Evolutionary conservation across 2,888 invertebrate genomes (phyloP), one percentile per base, ranked within the genome.

Genomic region (Epirrhoe tristata): DNA sequence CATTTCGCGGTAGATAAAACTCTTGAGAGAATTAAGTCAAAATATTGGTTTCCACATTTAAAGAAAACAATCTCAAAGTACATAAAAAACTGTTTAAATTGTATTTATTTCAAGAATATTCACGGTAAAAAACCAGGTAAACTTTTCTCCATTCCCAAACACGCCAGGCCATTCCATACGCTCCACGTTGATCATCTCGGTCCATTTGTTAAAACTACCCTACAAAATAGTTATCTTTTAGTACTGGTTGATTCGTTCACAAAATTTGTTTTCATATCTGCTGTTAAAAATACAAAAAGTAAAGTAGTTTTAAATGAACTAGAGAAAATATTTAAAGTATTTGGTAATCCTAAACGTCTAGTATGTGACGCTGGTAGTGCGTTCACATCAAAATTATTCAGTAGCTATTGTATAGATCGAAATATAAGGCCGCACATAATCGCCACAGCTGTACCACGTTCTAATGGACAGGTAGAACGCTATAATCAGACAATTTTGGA

Each of bases 1-100:
- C 83, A 84, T 71, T 76, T 77, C 57, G 63, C 77, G 0, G 62
- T 80, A 6, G 76, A 80, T 36, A 80, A 76, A 71, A 78, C 76
- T 69, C 5, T 71, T 75, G 24, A 17, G 17, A 10, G 2, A 31
- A 55, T 55, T 39, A n/a, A 39, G 36, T 55, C 55, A 36, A 56
- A 46, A 14, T 76, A 73, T 46, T 78, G 78, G 77, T 77, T 76
- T 58, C 58, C 68, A 6, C 50, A 53, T 14, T 66, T 76, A 66
- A 57, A 68, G 34, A 52, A 70, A n/a, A 65, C 46, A 0, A 63
- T 76, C 14, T 71, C 53, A 53, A 80, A 80, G 52, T 81, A 84
- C 58, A 77, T 82, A 14, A 71, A 65, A 50, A 74, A 76, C 36
- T 83, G 81, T 62, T 32, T 84, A 10, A 75, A 77, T 31, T 81